Evolutionary conservation across 2,113 vertebrate genomes (phyloP).

Genomic region (Budorcas taxicolor): DNA sequence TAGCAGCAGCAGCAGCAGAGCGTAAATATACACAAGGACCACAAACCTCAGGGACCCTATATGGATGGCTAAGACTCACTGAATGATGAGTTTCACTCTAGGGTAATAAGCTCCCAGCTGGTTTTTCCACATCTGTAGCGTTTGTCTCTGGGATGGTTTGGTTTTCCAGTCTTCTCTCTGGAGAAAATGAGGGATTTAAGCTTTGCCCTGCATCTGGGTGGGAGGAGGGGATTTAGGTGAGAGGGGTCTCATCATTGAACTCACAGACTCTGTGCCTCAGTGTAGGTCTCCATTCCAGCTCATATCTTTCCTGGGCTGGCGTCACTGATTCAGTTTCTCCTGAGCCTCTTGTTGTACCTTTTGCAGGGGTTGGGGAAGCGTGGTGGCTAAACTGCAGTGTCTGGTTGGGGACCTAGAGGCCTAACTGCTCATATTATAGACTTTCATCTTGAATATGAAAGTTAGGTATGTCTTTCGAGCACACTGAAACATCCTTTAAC

Average conservation of each 20-base stretch:
- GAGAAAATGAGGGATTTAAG: background rate
- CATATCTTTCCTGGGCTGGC: background rate
- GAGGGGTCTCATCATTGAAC: background rate
- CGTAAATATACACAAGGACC: background rate
- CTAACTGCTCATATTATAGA: background rate
- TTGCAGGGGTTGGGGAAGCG: background rate
- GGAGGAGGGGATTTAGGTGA: background rate
- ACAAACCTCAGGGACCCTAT: background rate
- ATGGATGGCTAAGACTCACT: background rate
- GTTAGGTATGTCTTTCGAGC: background rate
- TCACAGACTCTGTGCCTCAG: background rate
- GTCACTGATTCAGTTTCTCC: background rate
- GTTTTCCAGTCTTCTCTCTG: background rate
- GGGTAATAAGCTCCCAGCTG: background rate
- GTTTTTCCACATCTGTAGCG: background rate
- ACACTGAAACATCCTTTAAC: background rate
- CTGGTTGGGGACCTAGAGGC: background rate
- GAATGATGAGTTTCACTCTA: background rate
- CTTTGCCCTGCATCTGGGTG: background rate
- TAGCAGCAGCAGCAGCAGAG: too few species aligned
- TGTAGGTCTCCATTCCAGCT: background rate
- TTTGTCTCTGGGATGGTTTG: background rate
- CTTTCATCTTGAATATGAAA: background rate
- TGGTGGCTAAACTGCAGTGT: background rate
- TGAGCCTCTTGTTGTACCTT: background rate